A percentile compares a stretch with the other conserved stretches of the same genome.
Evolutionary conservation across 2,888 invertebrate genomes (phyloP).

Genomic region (Heteromurus nitidus): DNA sequence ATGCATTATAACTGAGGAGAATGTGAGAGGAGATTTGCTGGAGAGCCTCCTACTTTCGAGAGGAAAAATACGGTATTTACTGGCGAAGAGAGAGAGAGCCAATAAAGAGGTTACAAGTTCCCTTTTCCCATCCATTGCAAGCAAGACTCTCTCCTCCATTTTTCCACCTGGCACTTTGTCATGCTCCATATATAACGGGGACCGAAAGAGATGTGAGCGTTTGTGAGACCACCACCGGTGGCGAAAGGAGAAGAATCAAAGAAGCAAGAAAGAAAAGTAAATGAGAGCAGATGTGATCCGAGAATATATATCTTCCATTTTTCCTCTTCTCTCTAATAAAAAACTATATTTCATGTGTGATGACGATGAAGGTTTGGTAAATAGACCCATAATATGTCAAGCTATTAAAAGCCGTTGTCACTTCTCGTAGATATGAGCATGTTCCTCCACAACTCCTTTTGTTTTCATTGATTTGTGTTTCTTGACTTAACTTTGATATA

Average conservation of each 20-base stretch:
- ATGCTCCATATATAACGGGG: not conserved
- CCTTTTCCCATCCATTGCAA: not conserved
- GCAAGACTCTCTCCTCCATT: not conserved
- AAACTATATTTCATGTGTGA: too few species aligned
- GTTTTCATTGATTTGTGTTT: too few species aligned
- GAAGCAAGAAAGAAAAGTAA: not conserved
- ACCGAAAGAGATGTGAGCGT: not conserved
- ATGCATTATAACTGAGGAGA: not conserved
- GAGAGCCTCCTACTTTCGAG: too few species aligned
- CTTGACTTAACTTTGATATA: too few species aligned
- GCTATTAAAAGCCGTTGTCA: too few species aligned
- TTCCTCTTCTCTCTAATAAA: too few species aligned
- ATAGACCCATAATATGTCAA: too few species aligned
- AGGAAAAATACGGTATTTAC: slow-evolving; percentile 3
- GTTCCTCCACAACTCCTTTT: too few species aligned
- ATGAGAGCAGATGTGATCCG: not conserved
- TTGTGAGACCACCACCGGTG: too few species aligned
- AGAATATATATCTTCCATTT: too few species aligned
- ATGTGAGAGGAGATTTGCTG: not conserved
- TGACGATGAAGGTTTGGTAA: too few species aligned
- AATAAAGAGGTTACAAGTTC: slow-evolving; percentile 3
- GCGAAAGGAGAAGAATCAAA: not conserved
- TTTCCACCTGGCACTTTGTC: not conserved
- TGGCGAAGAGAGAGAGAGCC: not conserved
- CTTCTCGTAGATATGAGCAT: too few species aligned